These are phyloP conservation scores for Eubucco bourcierii DNA, from an alignment of 2,113 vertebrate species.

Conservation along the genomic window DNA sequence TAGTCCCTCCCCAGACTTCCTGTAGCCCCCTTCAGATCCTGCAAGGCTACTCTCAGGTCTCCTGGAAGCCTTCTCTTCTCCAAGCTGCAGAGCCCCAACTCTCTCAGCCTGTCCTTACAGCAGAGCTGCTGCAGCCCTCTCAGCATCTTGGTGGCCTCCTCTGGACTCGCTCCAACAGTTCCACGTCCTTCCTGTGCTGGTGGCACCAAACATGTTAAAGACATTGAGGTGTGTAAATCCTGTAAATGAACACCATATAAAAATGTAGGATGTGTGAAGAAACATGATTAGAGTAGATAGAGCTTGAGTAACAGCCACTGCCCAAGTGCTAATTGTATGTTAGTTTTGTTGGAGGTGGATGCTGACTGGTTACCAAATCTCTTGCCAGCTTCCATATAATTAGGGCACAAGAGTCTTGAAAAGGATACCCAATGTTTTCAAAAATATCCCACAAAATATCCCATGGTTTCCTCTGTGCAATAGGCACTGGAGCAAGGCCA, in stretches of 20 bases:
- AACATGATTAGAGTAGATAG: background rate
- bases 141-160: no score
- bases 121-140: no score
- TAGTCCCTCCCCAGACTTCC: no score
- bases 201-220: background rate
- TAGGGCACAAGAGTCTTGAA: background rate
- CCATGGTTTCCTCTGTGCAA: slow-evolving; percentile 20
- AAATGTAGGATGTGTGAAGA: background rate
- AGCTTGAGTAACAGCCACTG: background rate
- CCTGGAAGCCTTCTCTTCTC: no score
- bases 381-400: background rate
- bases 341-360: background rate
- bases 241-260: background rate
- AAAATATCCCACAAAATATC: slow-evolving; percentile 24
- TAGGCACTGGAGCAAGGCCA: slow-evolving; percentile 43
- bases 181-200: no score
- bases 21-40: no score
- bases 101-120: no score
- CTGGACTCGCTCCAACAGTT: no score
- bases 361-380: background rate
- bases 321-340: background rate
- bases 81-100: no score
- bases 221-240: background rate
- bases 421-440: slow-evolving; percentile 5
- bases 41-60: no score